Conservation (phyloP, 1,140 invertebrate species). For the Drosophila sp. region DNA sequence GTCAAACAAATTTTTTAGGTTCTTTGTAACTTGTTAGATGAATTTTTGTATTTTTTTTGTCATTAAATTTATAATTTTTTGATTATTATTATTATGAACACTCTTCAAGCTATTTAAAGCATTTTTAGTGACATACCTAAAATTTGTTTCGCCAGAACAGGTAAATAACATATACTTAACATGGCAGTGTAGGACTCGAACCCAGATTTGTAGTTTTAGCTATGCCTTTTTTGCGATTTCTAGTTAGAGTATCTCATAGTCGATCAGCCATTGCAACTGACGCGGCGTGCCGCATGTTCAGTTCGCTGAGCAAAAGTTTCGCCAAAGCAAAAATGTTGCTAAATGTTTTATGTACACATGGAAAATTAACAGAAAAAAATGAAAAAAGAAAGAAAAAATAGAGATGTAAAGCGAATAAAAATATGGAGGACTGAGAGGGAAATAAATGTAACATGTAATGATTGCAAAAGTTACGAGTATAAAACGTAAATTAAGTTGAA, state of each 20-base stretch:
- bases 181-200: no score
- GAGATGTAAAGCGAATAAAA: conserved; percentile 28
- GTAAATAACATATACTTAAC: no score
- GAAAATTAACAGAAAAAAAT: conserved; percentile 32
- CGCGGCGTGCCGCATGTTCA: not conserved
- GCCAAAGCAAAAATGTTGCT: conserved; percentile 73
- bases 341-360: conserved; percentile 80
- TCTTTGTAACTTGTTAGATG: no score
- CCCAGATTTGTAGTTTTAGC: no score
- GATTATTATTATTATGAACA: no score
- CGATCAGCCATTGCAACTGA: not conserved
- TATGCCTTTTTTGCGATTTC: no score
- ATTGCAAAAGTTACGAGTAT: conserved; percentile 74
- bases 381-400: not conserved
- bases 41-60: no score
- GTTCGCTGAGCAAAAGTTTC: conserved; percentile 48
- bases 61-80: no score
- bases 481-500: conserved; percentile 82
- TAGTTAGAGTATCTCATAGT: conserved; percentile 22
- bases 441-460: conserved; percentile 81
- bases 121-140: no score
- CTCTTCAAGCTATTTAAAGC: no score
- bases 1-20: no score
- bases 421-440: conserved; percentile 20
- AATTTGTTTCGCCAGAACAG: no score